Evolutionary conservation across 2,113 vertebrate species (phyloP).

Genomic region (Strix uralensis): DNA sequence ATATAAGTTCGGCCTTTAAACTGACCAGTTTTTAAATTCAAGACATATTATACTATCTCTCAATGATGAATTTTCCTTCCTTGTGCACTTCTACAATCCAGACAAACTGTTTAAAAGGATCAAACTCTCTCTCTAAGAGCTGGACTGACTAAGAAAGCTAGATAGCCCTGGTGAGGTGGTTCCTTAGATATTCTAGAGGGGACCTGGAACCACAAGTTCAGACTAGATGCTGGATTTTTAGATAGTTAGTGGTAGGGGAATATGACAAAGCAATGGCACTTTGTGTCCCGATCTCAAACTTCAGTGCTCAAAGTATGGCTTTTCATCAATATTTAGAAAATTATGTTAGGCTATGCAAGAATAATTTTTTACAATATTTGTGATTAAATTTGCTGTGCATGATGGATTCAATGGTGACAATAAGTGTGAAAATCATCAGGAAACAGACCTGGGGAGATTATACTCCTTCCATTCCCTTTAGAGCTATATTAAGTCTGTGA

Average conservation of each 20-base stretch:
- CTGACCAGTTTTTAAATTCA: neutral
- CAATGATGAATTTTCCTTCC: neutral
- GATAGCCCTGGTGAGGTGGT: neutral
- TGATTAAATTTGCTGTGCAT: neutral
- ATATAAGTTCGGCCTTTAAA: neutral
- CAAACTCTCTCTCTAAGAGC: rapidly evolving
- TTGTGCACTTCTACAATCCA: neutral
- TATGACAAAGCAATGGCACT: neutral
- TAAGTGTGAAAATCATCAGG: neutral
- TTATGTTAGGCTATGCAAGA: neutral
- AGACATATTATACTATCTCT: rapidly evolving
- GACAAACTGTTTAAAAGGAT: neutral
- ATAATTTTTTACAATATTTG: neutral
- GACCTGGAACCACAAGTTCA: rapidly evolving
- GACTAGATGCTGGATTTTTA: neutral
- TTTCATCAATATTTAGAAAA: neutral
- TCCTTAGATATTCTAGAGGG: neutral
- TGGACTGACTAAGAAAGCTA: neutral
- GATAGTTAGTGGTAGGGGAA: no score
- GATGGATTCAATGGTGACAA: neutral
- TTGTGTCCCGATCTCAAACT: neutral
- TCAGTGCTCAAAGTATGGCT: neutral
- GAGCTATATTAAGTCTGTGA: neutral
- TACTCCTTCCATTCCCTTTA: neutral
- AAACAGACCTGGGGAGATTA: neutral